phyloP scores from a whole-genome alignment of 2,797 vertebrate species.

The Calcarius lapponicus region DNA sequence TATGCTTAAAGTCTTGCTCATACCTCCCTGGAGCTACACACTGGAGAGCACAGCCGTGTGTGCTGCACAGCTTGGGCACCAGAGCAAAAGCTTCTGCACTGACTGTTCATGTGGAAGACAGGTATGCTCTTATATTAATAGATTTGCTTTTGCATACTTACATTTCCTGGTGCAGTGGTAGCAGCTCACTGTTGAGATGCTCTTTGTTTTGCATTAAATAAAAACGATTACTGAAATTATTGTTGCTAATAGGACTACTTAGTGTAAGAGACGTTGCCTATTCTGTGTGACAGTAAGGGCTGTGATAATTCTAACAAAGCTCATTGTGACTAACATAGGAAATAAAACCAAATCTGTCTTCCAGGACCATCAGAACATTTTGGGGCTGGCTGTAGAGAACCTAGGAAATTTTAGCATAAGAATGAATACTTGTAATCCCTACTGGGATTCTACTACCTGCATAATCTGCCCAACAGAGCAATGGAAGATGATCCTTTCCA shows the following conservation, averaged over 20 bases:
- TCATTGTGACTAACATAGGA: neutral
- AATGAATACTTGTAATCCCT: neutral
- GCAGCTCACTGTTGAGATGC: neutral
- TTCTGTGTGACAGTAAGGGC: neutral
- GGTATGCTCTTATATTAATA: conserved; percentile 52
- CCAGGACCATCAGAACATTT: neutral
- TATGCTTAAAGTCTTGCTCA: conserved; percentile 62
- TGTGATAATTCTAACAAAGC: neutral
- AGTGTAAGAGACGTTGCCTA: neutral
- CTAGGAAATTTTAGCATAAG: neutral
- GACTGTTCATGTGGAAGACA: conserved; percentile 54
- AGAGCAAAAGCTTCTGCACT: conserved; percentile 60
- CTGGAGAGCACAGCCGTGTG: conserved; percentile 47
- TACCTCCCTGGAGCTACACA: conserved; percentile 52
- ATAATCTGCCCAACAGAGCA: neutral
- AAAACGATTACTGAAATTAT: neutral
- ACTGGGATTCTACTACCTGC: neutral
- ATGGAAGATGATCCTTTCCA: neutral
- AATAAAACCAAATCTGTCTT: neutral
- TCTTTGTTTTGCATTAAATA: conserved; percentile 34
- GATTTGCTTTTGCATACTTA: neutral
- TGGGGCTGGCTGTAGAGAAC: neutral
- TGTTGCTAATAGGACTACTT: neutral
- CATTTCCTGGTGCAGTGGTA: neutral
- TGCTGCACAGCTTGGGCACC: conserved; percentile 47